phyloP scores from a whole-genome alignment of 2,888 invertebrate species.

The Leptarthrus brevirostris region DNA sequence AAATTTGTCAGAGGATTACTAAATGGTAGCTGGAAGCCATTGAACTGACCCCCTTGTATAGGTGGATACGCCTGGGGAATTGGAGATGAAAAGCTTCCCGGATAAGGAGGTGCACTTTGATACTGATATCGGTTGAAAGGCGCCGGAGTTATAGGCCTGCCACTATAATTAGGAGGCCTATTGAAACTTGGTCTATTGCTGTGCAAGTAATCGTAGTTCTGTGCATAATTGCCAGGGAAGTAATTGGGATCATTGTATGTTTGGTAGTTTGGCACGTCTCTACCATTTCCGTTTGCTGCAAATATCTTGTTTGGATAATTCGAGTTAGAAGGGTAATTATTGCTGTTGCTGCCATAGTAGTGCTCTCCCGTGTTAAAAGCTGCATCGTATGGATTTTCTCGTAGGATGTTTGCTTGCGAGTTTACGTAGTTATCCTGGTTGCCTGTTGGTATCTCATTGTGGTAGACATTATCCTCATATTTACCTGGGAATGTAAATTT shows the following conservation, averaged over 20 bases:
- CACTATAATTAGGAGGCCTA: conserved; percentile 23
- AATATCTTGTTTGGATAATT: conserved; percentile 36
- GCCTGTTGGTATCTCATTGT: conserved; percentile 5
- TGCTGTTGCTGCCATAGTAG: background rate
- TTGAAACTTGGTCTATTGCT: conserved; percentile 52
- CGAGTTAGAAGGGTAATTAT: conserved; percentile 22
- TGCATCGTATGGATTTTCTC: conserved; percentile 40
- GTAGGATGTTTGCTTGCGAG: conserved; percentile 17
- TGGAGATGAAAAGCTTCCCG: background rate
- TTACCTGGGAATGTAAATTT: conserved; percentile 35
- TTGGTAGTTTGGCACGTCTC: conserved; percentile 47
- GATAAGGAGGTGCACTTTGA: conserved; percentile 39
- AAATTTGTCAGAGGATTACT: conserved; percentile 51
- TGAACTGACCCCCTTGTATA: background rate
- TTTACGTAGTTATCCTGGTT: background rate
- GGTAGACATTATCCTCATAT: conserved; percentile 24
- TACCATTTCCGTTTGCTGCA: conserved; percentile 16
- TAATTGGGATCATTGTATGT: conserved; percentile 49
- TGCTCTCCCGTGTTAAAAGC: conserved; percentile 49
- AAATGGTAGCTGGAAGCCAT: background rate
- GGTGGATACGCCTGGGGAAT: background rate
- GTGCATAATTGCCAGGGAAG: conserved; percentile 49
- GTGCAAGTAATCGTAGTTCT: conserved; percentile 48
- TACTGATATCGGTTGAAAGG: conserved; percentile 9
- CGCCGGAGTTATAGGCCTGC: background rate